Percentiles rank a stretch among this genome's conserved stretches.
These are phyloP conservation scores for Zophobas atratus DNA, from an alignment of 1,140 invertebrate genomes.

Conservation along the genomic window DNA sequence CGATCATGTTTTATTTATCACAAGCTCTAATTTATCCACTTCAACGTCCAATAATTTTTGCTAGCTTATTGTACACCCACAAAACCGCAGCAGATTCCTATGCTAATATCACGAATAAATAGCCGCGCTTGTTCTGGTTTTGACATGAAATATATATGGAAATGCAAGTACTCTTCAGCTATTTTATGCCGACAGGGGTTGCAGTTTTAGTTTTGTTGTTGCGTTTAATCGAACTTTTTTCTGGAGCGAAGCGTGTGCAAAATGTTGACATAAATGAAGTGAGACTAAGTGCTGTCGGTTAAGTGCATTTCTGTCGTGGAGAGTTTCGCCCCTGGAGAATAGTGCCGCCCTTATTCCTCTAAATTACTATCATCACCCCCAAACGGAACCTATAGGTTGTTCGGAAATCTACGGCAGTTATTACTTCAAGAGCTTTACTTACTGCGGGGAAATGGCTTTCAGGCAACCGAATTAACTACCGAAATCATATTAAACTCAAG, in stretches of 20 bases:
- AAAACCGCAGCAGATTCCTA: constrained; percentile 25
- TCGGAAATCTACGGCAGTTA: constrained; percentile 17
- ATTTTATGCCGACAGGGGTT: constrained; percentile 8
- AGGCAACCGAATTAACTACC: constrained; percentile 11
- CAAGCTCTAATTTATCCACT: constrained; percentile 1
- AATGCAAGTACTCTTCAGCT: constrained; percentile 16
- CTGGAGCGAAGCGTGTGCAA: neutral
- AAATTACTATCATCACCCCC: constrained; percentile 30
- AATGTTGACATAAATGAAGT: constrained; percentile 29
- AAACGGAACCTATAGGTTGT: constrained; percentile 23
- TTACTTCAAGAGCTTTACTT: constrained; percentile 15
- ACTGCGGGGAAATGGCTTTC: constrained; percentile 5
- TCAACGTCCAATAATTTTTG: constrained; percentile 3
- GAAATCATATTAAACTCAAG: constrained; percentile 20
- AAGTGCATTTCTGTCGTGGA: constrained; percentile 9
- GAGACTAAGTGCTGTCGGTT: constrained; percentile 17
- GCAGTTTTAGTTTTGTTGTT: constrained; percentile 22
- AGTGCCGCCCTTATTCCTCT: constrained; percentile 11
- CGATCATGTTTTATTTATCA: constrained; percentile 18
- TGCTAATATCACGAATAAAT: constrained; percentile 26
- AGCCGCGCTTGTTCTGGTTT: constrained; percentile 24
- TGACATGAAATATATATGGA: constrained; percentile 42
- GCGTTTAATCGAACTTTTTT: constrained; percentile 12
- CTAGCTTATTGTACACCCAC: constrained; percentile 6
- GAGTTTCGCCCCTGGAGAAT: constrained; percentile 14